These are phyloP conservation scores for Sus cebifrons DNA, from an alignment of 2,797 vertebrate genomes.

Conservation along the genomic window DNA sequence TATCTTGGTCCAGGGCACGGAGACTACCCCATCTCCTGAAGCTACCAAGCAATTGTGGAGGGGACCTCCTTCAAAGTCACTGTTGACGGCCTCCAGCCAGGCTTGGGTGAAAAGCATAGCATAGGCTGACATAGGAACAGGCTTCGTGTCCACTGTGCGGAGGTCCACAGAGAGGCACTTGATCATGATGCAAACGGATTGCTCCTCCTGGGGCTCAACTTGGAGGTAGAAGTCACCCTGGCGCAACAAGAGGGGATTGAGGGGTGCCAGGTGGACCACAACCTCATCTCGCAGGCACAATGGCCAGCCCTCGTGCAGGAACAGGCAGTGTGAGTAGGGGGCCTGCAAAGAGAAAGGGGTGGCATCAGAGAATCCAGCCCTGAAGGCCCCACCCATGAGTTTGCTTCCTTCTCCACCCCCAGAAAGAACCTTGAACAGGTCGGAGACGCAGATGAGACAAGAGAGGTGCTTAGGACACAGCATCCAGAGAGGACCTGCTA, in stretches of 20 bases:
- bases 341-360: constrained; percentile 89
- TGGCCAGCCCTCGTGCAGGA: constrained; percentile 95
- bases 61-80: constrained; percentile 86
- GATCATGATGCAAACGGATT: constrained; percentile 93
- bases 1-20: constrained; percentile 93
- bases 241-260: constrained; percentile 92
- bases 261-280: constrained; percentile 93
- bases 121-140: constrained; percentile 91
- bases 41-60: constrained; percentile 93
- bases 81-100: constrained; percentile 93
- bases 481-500: no score
- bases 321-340: constrained; percentile 92
- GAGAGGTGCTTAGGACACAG: neutral
- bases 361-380: neutral
- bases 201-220: constrained; percentile 93
- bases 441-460: neutral
- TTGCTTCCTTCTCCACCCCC: neutral
- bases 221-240: constrained; percentile 96
- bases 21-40: constrained; percentile 92
- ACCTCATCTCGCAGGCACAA: constrained; percentile 93
- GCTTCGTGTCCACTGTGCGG: constrained; percentile 91
- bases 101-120: constrained; percentile 92
- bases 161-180: constrained; percentile 93
- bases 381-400: neutral
- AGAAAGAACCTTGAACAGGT: neutral